Evolutionary conservation across 2,113 vertebrate genomes (phyloP).

Genomic region (Gambusia holbrooki): DNA sequence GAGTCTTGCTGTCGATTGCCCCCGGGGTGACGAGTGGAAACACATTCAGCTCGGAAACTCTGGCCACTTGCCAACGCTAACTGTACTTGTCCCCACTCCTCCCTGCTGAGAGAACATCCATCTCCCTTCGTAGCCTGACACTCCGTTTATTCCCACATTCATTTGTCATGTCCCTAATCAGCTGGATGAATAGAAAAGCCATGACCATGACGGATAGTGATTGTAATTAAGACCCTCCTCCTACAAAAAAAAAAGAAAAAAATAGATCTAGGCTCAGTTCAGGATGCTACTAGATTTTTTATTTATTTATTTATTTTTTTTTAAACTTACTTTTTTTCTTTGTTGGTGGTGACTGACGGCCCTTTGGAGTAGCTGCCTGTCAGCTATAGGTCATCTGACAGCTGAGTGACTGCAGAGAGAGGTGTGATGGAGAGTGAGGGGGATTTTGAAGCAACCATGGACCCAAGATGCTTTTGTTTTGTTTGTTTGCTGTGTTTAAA

Average conservation of each 20-base stretch:
- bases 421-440: background rate
- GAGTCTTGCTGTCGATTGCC: constrained; percentile 70
- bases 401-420: background rate
- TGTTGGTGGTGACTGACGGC: constrained; percentile 69
- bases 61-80: constrained; percentile 88
- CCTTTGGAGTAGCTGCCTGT: constrained; percentile 61
- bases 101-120: constrained; percentile 88
- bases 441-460: constrained; percentile 47
- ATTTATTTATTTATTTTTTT: constrained; percentile 14
- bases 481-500: constrained; percentile 81
- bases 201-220: constrained; percentile 86
- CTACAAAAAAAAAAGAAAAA: constrained; percentile 55
- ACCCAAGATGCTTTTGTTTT: constrained; percentile 76
- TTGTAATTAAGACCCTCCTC: constrained; percentile 84
- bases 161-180: constrained; percentile 94
- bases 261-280: constrained; percentile 73
- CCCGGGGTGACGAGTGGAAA: constrained; percentile 65
- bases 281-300: constrained; percentile 62
- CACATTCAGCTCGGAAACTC: constrained; percentile 70
- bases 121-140: constrained; percentile 86
- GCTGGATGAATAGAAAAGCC: constrained; percentile 88
- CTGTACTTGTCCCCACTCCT: constrained; percentile 86
- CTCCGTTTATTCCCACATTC: constrained; percentile 90
- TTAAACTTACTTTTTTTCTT: constrained; percentile 14
- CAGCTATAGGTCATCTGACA: constrained; percentile 77